Evolutionary conservation across 1,140 invertebrate genomes (phyloP).

Genomic region (Sinella curviseta): DNA sequence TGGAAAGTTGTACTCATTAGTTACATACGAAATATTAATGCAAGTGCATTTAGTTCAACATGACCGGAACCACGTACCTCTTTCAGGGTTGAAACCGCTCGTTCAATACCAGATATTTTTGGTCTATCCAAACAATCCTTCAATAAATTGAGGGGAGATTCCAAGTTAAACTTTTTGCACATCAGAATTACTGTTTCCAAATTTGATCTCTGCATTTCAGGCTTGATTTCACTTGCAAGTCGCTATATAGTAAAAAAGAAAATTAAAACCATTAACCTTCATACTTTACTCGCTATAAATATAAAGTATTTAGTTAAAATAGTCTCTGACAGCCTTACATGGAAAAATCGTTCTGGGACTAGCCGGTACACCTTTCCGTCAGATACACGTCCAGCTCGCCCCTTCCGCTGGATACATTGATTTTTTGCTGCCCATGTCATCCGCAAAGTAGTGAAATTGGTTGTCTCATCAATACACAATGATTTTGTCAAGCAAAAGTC

Average conservation of each 20-base stretch:
- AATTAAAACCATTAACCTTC: too few relatives aligned
- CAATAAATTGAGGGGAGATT: constrained; percentile 77
- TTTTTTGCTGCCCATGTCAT: constrained; percentile 84
- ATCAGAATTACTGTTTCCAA: constrained; percentile 77
- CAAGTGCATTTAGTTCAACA: too few relatives aligned
- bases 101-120: constrained; percentile 74
- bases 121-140: constrained; percentile 85
- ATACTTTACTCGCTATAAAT: too few relatives aligned
- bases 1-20: too few relatives aligned
- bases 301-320: too few relatives aligned
- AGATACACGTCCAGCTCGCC: constrained; percentile 81
- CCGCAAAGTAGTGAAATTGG: constrained; percentile 77
- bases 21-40: neutral
- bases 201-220: constrained; percentile 79
- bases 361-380: constrained; percentile 85
- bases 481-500: constrained; percentile 93
- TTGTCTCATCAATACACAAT: constrained; percentile 68
- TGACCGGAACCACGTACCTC: too few relatives aligned
- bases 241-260: too few relatives aligned
- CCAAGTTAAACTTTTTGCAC: constrained; percentile 79
- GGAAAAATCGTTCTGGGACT: constrained; percentile 72
- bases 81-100: too few relatives aligned
- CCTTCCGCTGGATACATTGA: constrained; percentile 85
- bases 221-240: too few relatives aligned
- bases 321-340: constrained; percentile 56